phyloP scores from a whole-genome alignment of 2,113 vertebrate genomes.

The Murina feae region DNA sequence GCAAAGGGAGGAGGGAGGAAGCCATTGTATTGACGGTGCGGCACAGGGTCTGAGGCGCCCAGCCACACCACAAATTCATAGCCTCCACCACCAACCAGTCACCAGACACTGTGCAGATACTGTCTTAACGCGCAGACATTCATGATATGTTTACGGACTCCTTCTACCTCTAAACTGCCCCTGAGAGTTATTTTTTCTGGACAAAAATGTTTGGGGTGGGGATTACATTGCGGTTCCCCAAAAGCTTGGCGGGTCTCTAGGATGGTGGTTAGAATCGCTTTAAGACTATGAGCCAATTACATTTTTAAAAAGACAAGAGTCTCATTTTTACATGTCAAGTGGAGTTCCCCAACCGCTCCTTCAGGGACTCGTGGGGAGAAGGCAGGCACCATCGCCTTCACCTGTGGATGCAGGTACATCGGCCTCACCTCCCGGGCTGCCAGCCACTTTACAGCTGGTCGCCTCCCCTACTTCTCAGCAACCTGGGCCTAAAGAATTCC shows the following conservation, averaged over 20 bases:
- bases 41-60: background rate
- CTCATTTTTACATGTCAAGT: background rate
- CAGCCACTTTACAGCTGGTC: too few relatives aligned
- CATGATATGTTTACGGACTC: background rate
- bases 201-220: background rate
- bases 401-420: too few relatives aligned
- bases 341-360: background rate
- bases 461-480: background rate
- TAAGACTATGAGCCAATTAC: background rate
- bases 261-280: background rate
- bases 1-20: background rate
- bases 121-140: background rate
- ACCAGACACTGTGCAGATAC: fast-evolving
- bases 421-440: background rate
- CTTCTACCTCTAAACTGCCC: background rate
- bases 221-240: background rate
- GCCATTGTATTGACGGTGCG: fast-evolving
- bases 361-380: fast-evolving
- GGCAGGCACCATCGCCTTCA: background rate
- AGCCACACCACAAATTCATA: fast-evolving
- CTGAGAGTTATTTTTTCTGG: background rate
- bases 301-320: background rate
- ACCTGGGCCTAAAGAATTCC: background rate
- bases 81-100: fast-evolving
- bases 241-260: background rate